Evolutionary conservation across 2,113 vertebrate species (phyloP).

Genomic region (Pseudonaja textilis): DNA sequence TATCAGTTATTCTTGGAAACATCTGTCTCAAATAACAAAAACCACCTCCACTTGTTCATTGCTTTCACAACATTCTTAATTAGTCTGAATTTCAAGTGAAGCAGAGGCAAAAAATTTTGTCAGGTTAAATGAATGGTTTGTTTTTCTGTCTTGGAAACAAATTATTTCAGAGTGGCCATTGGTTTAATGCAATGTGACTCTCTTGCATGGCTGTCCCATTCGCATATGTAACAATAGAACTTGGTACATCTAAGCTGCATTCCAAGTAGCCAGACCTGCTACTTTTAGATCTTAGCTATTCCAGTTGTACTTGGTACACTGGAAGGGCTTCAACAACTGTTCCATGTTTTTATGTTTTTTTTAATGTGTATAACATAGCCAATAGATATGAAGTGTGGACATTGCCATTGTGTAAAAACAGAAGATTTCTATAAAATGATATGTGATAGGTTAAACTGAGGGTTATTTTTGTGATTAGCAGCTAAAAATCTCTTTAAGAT

Average conservation of each 20-base stretch:
- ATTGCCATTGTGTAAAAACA: not conserved
- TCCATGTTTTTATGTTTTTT: not conserved
- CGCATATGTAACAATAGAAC: not conserved
- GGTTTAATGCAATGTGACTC: not conserved
- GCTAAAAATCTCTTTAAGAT: not conserved
- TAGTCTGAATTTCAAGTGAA: not conserved
- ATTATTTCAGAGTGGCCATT: not conserved
- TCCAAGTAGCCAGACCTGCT: not conserved
- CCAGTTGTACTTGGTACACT: not conserved
- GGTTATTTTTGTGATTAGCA: not conserved
- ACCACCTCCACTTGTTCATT: not conserved
- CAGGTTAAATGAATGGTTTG: not conserved
- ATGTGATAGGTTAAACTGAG: not conserved
- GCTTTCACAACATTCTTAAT: not conserved
- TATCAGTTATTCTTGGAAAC: not conserved
- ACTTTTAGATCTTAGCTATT: not conserved
- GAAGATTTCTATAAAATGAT: not conserved
- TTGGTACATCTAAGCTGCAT: not conserved
- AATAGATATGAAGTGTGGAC: not conserved
- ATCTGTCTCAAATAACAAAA: not conserved
- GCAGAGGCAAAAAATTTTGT: not conserved
- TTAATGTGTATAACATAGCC: not conserved
- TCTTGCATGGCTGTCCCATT: not conserved
- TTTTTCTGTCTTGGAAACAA: not conserved
- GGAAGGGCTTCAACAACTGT: not conserved